These are phyloP conservation scores for Nibea albiflora DNA, from an alignment of 2,113 vertebrate species.

Conservation along the genomic window DNA sequence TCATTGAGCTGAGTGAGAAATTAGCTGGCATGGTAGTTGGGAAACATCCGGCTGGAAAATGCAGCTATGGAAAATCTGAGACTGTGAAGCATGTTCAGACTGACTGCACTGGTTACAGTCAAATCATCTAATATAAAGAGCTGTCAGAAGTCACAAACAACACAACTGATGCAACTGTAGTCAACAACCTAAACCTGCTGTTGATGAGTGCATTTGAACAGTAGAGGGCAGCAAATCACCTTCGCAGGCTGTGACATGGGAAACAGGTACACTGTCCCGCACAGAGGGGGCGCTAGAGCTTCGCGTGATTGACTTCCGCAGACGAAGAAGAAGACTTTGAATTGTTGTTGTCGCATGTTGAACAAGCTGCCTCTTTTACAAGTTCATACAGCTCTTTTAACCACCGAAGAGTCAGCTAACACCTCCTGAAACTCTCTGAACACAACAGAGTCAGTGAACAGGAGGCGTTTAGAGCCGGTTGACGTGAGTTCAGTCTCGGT, in stretches of 20 bases:
- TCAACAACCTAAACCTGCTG: too few species aligned
- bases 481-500: too few species aligned
- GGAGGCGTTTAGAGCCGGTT: too few species aligned
- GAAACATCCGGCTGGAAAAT: slow-evolving; percentile 57
- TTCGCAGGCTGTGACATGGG: background rate
- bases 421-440: background rate
- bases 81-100: background rate
- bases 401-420: too few species aligned
- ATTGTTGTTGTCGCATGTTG: slow-evolving; percentile 31
- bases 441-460: accelerated
- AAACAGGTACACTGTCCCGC: accelerated
- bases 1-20: slow-evolving; percentile 29
- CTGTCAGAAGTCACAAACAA: background rate
- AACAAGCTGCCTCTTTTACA: background rate
- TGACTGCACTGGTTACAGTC: background rate
- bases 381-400: background rate
- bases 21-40: slow-evolving; percentile 6
- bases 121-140: background rate
- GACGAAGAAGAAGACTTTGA: slow-evolving; percentile 50
- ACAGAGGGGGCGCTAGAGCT: slow-evolving; percentile 36
- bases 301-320: background rate
- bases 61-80: slow-evolving; percentile 56
- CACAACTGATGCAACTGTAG: too few species aligned
- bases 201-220: slow-evolving; percentile 1
- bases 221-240: slow-evolving; percentile 52